Percentiles rank a stretch among this genome's conserved stretches.
Evolutionary conservation across 1,140 invertebrate genomes (phyloP).

Genomic region (Apis dorsata): DNA sequence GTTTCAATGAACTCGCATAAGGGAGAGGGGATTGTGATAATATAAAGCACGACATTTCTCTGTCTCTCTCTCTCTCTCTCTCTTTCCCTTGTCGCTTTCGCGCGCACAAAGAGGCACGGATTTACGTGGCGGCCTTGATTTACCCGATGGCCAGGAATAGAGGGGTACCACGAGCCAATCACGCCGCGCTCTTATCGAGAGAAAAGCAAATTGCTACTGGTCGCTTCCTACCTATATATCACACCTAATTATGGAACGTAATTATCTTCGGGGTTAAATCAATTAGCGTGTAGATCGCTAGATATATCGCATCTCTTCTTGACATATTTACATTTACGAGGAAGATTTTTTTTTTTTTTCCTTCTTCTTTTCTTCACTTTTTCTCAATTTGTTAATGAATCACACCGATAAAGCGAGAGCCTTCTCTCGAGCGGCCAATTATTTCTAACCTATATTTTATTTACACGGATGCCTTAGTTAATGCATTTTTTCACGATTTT

Average conservation of each 20-base stretch:
- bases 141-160: slow-evolving; percentile 52
- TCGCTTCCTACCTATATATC: slow-evolving; percentile 21
- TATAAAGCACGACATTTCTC: slow-evolving; percentile 34
- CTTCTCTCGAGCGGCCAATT: slow-evolving; percentile 17
- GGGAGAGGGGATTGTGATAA: slow-evolving; percentile 37
- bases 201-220: slow-evolving; percentile 55
- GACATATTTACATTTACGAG: slow-evolving; percentile 4
- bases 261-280: slow-evolving; percentile 53
- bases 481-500: no score
- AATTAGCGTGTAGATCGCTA: slow-evolving; percentile 47
- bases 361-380: no score
- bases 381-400: slow-evolving; percentile 15
- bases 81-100: neutral
- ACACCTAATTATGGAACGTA: slow-evolving; percentile 58
- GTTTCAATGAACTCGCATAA: neutral
- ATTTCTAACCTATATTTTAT: neutral
- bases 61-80: neutral
- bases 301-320: slow-evolving; percentile 31
- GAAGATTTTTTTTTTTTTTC: neutral
- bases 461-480: neutral
- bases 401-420: neutral
- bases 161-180: slow-evolving; percentile 41
- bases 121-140: slow-evolving; percentile 56
- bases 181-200: slow-evolving; percentile 50
- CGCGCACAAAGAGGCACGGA: slow-evolving; percentile 48